Conservation (phyloP, 2,113 vertebrate species). For the Lasiurus cinereus region DNA sequence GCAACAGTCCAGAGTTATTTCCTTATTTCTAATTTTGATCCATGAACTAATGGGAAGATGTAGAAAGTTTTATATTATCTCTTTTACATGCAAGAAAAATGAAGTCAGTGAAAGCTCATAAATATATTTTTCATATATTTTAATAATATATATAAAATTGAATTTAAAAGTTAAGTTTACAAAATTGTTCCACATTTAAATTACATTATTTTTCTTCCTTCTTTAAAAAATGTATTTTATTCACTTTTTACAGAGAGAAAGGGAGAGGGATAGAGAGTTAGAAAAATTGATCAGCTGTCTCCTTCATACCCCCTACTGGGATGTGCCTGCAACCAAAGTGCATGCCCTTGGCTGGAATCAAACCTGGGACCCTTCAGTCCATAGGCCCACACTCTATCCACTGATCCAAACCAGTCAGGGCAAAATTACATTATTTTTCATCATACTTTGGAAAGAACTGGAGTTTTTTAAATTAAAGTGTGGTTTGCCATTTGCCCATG, state of each 20-base stretch:
- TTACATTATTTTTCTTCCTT: not conserved
- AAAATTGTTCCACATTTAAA: not conserved
- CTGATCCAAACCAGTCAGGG: no score
- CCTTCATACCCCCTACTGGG: no score
- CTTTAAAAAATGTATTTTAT: no score
- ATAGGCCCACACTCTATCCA: no score
- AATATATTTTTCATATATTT: not conserved
- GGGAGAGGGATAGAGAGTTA: no score
- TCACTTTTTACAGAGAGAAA: no score
- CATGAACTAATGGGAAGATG: not conserved
- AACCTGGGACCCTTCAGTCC: no score
- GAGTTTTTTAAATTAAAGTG: not conserved
- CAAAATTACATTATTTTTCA: not conserved
- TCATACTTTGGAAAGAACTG: not conserved
- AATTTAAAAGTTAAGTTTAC: not conserved
- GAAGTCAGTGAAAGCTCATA: not conserved
- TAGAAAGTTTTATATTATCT: not conserved
- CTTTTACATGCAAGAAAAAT: not conserved
- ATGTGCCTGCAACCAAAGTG: no score
- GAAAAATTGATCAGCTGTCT: no score
- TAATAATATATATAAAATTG: not conserved
- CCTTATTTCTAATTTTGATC: not conserved
- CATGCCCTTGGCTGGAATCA: no score
- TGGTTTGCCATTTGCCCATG: not conserved
- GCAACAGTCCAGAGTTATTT: not conserved